Percentiles rank a stretch among this genome's conserved stretches.
phyloP scores from a whole-genome alignment of 1,140 invertebrate species.

The Popillia japonica region DNA sequence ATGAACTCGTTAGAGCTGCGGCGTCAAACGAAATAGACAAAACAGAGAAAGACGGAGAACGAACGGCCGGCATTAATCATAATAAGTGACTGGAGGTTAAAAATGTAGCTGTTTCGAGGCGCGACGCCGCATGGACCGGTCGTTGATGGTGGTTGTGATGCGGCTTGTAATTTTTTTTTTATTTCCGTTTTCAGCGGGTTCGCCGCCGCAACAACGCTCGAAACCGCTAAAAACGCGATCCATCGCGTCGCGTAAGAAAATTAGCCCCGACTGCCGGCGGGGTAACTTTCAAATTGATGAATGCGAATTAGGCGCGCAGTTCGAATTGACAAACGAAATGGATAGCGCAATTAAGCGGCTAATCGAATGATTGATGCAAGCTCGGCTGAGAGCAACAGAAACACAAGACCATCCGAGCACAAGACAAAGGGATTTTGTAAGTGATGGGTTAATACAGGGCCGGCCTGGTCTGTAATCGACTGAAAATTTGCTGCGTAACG shows the following conservation, averaged over 20 bases:
- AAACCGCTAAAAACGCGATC: conserved; percentile 10
- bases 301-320: conserved; percentile 45
- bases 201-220: background rate
- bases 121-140: background rate
- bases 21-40: background rate
- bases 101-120: conserved; percentile 22
- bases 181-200: background rate
- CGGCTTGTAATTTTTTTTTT: background rate
- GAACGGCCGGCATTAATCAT: conserved; percentile 20
- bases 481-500: background rate
- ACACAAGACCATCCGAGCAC: background rate
- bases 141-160: background rate
- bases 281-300: conserved; percentile 53
- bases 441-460: conserved; percentile 17
- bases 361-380: conserved; percentile 56
- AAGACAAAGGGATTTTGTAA: background rate
- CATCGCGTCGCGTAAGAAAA: background rate
- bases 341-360: conserved; percentile 56
- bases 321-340: conserved; percentile 56
- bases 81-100: conserved; percentile 25
- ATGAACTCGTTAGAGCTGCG: conserved; percentile 6
- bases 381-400: conserved; percentile 3
- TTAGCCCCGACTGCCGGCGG: background rate
- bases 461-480: background rate
- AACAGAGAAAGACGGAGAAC: background rate